Evolutionary conservation across 1,140 invertebrate genomes (phyloP), one percentile per base, ranked within the genome.

Genomic region (Papilio dardanus): DNA sequence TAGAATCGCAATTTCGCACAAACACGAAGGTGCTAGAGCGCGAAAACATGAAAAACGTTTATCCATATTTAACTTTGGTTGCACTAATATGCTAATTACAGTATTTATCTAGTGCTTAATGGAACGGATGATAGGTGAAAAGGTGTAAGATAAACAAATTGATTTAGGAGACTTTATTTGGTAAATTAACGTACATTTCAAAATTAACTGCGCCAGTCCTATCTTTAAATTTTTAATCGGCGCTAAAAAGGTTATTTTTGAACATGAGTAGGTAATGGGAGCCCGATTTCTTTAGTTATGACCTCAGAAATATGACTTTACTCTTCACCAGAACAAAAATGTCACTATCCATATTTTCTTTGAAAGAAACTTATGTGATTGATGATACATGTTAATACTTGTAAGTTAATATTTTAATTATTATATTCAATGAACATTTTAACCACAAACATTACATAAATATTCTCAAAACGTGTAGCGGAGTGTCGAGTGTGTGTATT

Each of bases 21-120:
- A 69, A 69, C 33, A 73, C 30, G 71, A 58, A 58, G 30, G 71
- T 73, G 67, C 37, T 69, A 24, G 31, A 40, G 67, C n/a, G 67
- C 66, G 33, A 69, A 69, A 69, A 69, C 67, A 69, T 69, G 67
- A 69, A 69, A 69, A 69, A 69, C 67, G 19, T 69, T 69, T 37
- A 68, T 37, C 21, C 35, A 37, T 37, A 68, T 62, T 62, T 62
- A 62, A 62, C 54, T 62, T 62, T 62, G 14, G 54, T 62, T 28
- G 24, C 67, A 19, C 21, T 40, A 40, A 68, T 24, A 40, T 35
- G 33, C 35, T 40, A 68, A 68, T 68, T 68, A 42, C 24, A 68
- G 19, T 12, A 24, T 21, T 21, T 24, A 24, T 35, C 67, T 33
- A 37, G 67, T 40, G 35, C 35, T 40, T 68, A 68, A 37, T 21